phyloP scores from a whole-genome alignment of 2,113 vertebrate species.

The Marmota flaviventris region DNA sequence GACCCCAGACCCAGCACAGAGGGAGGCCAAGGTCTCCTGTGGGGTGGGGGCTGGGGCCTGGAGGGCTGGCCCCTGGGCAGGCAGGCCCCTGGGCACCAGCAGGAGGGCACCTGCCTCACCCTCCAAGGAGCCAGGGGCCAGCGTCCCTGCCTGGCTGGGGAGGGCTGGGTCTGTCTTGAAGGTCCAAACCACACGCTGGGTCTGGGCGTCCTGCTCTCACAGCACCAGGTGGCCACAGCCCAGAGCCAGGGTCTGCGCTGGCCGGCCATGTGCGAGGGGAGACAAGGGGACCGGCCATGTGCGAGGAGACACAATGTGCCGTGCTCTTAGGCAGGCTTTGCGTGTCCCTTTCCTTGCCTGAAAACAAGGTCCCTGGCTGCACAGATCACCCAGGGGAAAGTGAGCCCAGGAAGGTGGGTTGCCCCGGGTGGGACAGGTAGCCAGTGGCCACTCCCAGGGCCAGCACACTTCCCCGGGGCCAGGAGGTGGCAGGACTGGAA shows the following conservation, averaged over 20 bases:
- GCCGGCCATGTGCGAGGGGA: no score
- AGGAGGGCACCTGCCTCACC: no score
- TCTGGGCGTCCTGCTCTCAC: no score
- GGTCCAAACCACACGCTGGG: no score
- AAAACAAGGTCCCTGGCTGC: not conserved
- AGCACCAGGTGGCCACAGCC: no score
- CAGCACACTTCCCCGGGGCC: not conserved
- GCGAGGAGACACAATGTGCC: not conserved
- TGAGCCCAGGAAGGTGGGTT: not conserved
- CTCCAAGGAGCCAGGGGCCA: not conserved
- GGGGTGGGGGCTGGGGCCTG: not conserved
- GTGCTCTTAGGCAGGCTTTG: not conserved
- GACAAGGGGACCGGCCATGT: no score
- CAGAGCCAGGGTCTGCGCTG: no score
- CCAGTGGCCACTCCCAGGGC: not conserved
- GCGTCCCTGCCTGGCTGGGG: no score
- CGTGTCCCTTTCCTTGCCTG: not conserved
- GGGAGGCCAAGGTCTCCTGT: not conserved
- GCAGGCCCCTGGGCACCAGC: no score
- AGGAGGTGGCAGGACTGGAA: slow-evolving; percentile 30
- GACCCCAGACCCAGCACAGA: no score
- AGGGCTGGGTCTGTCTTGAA: no score
- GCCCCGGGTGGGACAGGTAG: no score
- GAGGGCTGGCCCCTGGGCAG: not conserved
- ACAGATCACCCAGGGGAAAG: not conserved